A percentile compares a stretch with the other conserved stretches of the same genome.
Evolutionary conservation across 35 echinoderm and acorn worm species (phyloP).

Genomic region (Ophioderma brevispina): DNA sequence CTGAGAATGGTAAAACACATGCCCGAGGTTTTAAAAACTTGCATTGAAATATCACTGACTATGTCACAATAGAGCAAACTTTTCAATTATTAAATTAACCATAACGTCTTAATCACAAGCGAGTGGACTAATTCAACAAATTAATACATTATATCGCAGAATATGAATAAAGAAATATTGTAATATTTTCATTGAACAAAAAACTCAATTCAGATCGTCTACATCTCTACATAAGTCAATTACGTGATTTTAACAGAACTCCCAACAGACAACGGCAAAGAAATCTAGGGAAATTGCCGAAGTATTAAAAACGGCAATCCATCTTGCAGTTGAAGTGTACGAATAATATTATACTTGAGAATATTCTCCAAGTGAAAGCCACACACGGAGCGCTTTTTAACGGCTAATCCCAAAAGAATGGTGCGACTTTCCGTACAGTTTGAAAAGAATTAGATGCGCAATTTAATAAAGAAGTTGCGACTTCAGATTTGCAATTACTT

Average conservation of each 20-base stretch:
- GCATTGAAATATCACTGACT: no score
- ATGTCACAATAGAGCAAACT: no score
- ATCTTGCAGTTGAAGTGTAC: not conserved
- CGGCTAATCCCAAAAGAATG: not conserved
- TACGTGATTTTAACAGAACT: not conserved
- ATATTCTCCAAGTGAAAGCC: not conserved
- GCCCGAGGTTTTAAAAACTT: no score
- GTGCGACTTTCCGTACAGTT: no score
- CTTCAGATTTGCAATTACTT: not conserved
- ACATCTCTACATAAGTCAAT: not conserved
- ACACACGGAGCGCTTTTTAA: not conserved
- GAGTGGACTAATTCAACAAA: no score
- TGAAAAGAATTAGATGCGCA: not conserved
- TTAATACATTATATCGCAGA: no score
- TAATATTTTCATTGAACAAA: no score
- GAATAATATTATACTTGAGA: not conserved
- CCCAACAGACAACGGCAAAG: not conserved
- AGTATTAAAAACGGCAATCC: not conserved
- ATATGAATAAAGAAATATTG: no score
- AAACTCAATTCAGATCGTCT: no score
- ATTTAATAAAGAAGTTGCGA: slow-evolving; percentile 1
- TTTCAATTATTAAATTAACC: no score
- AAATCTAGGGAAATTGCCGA: not conserved
- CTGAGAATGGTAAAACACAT: no score
- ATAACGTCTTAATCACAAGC: no score